phyloP scores from a whole-genome alignment of 1,140 invertebrate genomes.

The Rhopalosiphum maidis region DNA sequence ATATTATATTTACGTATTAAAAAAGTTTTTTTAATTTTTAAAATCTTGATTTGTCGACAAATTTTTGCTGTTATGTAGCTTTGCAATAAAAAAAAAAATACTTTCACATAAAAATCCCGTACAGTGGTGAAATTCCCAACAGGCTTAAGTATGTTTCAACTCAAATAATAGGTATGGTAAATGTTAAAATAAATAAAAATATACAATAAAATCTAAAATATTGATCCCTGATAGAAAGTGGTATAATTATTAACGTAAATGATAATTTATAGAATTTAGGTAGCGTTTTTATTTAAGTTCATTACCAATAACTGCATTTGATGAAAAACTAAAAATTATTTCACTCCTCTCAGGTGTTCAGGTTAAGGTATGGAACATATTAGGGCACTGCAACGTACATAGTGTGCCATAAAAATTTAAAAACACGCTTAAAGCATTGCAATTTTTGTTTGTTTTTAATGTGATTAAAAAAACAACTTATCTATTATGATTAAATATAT shows the following conservation, averaged over 20 bases:
- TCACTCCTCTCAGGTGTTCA: neutral
- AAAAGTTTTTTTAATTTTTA: neutral
- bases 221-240: neutral
- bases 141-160: neutral
- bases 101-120: neutral
- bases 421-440: neutral
- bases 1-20: neutral
- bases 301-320: neutral
- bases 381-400: neutral
- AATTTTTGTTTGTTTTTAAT: neutral
- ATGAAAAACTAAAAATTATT: neutral
- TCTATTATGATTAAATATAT: no score
- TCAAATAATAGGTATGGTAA: neutral
- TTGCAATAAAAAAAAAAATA: neutral
- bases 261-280: neutral
- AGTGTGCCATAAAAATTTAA: neutral
- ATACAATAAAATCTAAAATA: neutral
- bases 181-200: neutral
- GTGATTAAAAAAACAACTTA: neutral
- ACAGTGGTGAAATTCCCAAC: neutral
- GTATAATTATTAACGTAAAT: neutral
- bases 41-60: conserved; percentile 1
- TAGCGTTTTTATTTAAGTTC: neutral
- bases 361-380: neutral
- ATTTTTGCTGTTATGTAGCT: neutral